Evolutionary conservation across 2,888 invertebrate genomes (phyloP), one percentile per base, ranked within the genome.

Genomic region (Acrocera orbiculus): DNA sequence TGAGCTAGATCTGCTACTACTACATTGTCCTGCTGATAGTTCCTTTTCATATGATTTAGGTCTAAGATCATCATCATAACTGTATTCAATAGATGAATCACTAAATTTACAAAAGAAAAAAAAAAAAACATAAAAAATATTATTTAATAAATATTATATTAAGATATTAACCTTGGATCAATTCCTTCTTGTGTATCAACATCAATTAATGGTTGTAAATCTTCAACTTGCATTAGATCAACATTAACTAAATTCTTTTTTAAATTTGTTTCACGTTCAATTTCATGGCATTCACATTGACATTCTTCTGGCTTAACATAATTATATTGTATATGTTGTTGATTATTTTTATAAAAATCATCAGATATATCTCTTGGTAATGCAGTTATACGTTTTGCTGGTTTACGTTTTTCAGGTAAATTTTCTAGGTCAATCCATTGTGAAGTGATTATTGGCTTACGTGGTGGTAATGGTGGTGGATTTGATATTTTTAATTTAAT

Each of bases 341-440:
- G 27, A 11, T 28, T 16, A 30, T 23, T 25, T 48, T 45, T 25
- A 59, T 53, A 26, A 9, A 34, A 20, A 10, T 61, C 30, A 53
- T 34, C 35, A 9, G 42, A 14, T 10, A 44, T 36, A 22, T 53
- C 65, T 42, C 67, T 63, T 31, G 83, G 83, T 47, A 83, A 67
- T 14, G 81, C 80, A 51, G 82, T 82, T 46, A 85, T 83, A 42
- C 81, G 68, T 56, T 81, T 81, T 14, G 83, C 80, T 40, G 77
- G 72, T 58, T 81, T 80, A 34, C 81, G 65, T 43, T 76, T 70
- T 57, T 85, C 85, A 1, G 85, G 83, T 37, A 85, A 76, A 49
- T 85, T 83, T 52, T 81, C 80, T 52, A 85, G 85, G 56, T 83
- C 81, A 40, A 86, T 78, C 86, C 86, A 86, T 45, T 78, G 76